These are phyloP conservation scores for Sceloporus tristichus DNA, from an alignment of 2,113 vertebrate species.

Conservation along the genomic window DNA sequence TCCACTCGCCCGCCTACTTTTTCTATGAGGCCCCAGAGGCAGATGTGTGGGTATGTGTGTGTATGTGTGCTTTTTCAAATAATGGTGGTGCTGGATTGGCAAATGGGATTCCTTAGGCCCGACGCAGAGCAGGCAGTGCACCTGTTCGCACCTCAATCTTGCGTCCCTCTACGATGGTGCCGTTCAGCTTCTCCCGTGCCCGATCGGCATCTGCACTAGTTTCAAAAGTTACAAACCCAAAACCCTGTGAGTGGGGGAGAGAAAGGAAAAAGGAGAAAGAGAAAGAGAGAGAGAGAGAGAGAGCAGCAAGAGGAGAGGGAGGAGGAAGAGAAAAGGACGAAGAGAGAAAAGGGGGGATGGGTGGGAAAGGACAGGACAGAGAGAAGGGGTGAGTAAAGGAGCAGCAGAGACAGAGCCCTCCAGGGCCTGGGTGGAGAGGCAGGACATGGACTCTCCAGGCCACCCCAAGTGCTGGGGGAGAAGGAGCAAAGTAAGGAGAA, in stretches of 20 bases:
- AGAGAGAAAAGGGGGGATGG: not conserved
- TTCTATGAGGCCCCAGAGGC: not conserved
- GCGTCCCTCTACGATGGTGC: slow-evolving; percentile 99
- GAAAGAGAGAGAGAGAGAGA: slow-evolving; percentile 60
- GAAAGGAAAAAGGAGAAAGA: slow-evolving; percentile 74
- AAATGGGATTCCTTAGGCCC: slow-evolving; percentile 10
- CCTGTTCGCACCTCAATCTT: slow-evolving; percentile 98
- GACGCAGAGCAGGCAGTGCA: slow-evolving; percentile 66
- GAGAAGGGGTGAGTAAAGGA: slow-evolving; percentile 42
- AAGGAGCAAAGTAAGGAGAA: slow-evolving; percentile 52
- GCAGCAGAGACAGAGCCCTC: slow-evolving; percentile 37
- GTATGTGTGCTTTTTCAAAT: not conserved
- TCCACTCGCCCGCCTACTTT: slow-evolving; percentile 27
- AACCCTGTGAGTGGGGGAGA: slow-evolving; percentile 82
- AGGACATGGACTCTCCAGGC: slow-evolving; percentile 43
- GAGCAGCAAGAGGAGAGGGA: slow-evolving; percentile 3
- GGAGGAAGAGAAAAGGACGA: not conserved
- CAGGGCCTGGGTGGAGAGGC: slow-evolving; percentile 48
- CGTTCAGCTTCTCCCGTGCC: slow-evolving; percentile 99
- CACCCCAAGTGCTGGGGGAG: slow-evolving; percentile 57
- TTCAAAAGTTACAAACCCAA: slow-evolving; percentile 99
- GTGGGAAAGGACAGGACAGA: slow-evolving; percentile 4
- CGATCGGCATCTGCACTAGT: slow-evolving; percentile 97
- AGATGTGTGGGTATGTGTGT: not conserved
- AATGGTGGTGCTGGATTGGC: slow-evolving; percentile 3